Evolutionary conservation across 2,888 invertebrate genomes (phyloP).

Genomic region (Andrena chrysosceles): DNA sequence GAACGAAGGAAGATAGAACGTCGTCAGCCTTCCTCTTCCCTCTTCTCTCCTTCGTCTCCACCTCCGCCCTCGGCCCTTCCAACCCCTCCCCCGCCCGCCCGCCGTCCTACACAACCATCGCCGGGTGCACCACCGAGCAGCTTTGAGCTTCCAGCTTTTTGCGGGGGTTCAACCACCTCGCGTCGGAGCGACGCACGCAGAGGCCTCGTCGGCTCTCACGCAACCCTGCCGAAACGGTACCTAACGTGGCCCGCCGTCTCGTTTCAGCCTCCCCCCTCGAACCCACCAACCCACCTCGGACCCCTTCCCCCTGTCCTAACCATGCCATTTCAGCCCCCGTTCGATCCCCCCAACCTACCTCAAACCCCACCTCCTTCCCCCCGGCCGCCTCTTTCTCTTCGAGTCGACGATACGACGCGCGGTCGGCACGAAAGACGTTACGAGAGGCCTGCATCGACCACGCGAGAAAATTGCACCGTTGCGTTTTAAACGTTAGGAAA

Average conservation of each 20-base stretch:
- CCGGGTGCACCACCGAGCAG: slow-evolving; percentile 74
- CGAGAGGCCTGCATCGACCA: slow-evolving; percentile 71
- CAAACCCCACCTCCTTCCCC: slow-evolving; percentile 8
- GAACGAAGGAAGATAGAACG: slow-evolving; percentile 66
- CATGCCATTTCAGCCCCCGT: slow-evolving; percentile 57
- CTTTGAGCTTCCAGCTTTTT: slow-evolving; percentile 82
- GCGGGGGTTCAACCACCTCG: slow-evolving; percentile 82
- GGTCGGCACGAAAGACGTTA: slow-evolving; percentile 72
- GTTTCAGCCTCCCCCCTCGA: slow-evolving; percentile 35
- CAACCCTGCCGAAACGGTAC: slow-evolving; percentile 77
- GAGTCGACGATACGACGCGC: slow-evolving; percentile 67
- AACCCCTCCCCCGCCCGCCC: slow-evolving; percentile 43
- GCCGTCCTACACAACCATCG: slow-evolving; percentile 57
- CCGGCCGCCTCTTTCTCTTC: slow-evolving; percentile 51
- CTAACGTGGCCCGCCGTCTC: slow-evolving; percentile 73
- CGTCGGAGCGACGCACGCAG: slow-evolving; percentile 78
- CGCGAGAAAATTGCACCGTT: slow-evolving; percentile 72
- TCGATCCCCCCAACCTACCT: slow-evolving; percentile 15
- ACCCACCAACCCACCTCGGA: slow-evolving; percentile 28
- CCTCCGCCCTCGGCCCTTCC: slow-evolving; percentile 58
- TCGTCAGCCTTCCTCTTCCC: slow-evolving; percentile 58
- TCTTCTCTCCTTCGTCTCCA: slow-evolving; percentile 48
- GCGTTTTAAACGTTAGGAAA: slow-evolving; percentile 67
- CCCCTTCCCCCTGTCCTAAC: slow-evolving; percentile 53
- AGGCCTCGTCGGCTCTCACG: slow-evolving; percentile 76